Base-by-base conservation (phyloP, 1,140 invertebrate species). In the Anastrepha obliqua region DNA sequence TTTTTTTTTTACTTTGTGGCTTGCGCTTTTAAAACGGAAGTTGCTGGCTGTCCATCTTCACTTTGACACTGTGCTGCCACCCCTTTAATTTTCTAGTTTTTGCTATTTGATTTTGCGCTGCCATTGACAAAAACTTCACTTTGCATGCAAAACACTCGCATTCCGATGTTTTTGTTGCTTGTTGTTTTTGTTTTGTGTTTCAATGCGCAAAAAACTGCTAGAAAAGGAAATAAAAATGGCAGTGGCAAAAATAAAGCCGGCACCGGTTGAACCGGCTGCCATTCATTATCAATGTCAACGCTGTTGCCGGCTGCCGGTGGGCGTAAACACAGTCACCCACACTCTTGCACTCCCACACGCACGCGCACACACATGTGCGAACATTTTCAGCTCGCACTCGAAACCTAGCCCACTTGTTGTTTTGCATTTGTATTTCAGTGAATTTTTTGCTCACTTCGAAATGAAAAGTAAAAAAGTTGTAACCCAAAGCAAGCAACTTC, bases 261-360 rank as follows among this genome's bases (percentile, higher is more conserved):
- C 74, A 81, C 74, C 74, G 74, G 74, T 42, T 81, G 47, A 55
- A 81, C 74, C 74, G 74, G 44, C 74, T 81, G 74, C 47, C 47
- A 81, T 81, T 81, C 74, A 81, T 81, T 81, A 81, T 81, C 74
- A 81, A 81, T 81, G 74, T 81, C 74, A 81, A 81, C 74, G 74
- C 74, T 55, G 74, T 81, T 67, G 64, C 13, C 17, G 20, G 70
- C 70, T 47, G 70, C 5, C 44, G 74, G 74, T 81, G 74, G 74
- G 74, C 47, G 74, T 81, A 20, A 55, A 58, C 74, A 81, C 44
- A 81, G 44, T 20, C 74, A 55, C 13, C 15, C 74, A 81, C n/a
- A 81, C 74, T 55, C 15, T 3, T 15, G 11, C 15, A 42, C 65
- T 29, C 44, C 42, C 42, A 74, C 47, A 55, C 15, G 6, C 42